phyloP scores from a whole-genome alignment of 2,888 invertebrate genomes.

The Celastrina argiolus region DNA sequence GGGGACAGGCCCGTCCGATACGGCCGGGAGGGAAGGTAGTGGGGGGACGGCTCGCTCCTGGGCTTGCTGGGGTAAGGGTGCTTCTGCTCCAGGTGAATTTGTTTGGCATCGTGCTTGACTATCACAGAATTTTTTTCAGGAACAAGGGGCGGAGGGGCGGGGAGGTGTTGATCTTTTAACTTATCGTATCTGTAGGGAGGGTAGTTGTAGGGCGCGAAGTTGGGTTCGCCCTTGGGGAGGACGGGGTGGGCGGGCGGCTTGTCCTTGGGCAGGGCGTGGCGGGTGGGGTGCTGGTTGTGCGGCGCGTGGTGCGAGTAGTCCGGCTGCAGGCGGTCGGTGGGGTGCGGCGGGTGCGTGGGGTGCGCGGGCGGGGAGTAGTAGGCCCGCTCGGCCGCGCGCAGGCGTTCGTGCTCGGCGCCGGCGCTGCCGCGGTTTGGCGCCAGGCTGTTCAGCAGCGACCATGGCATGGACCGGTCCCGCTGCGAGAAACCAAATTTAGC shows the following conservation, averaged over 20 bases:
- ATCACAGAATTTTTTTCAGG: constrained; percentile 88
- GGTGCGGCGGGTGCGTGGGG: constrained; percentile 39
- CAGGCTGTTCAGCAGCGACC: constrained; percentile 76
- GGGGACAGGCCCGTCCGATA: constrained; percentile 70
- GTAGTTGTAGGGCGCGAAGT: constrained; percentile 82
- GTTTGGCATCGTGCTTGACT: constrained; percentile 86
- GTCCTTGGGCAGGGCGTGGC: constrained; percentile 56
- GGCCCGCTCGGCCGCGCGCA: constrained; percentile 49
- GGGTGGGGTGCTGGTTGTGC: constrained; percentile 49
- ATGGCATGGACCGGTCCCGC: constrained; percentile 74
- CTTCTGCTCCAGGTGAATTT: constrained; percentile 78
- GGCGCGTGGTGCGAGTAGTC: constrained; percentile 49
- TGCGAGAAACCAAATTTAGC: constrained; percentile 42
- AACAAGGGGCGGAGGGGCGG: constrained; percentile 82
- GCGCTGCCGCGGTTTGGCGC: constrained; percentile 62
- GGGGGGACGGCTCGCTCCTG: constrained; percentile 72
- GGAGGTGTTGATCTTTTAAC: constrained; percentile 79
- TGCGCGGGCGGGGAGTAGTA: constrained; percentile 46
- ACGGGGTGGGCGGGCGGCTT: constrained; percentile 53
- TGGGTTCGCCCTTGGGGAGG: constrained; percentile 81
- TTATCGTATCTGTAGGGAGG: constrained; percentile 81
- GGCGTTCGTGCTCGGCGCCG: constrained; percentile 48
- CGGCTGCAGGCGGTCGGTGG: constrained; percentile 43
- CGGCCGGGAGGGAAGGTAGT: constrained; percentile 74
- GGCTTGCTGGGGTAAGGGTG: constrained; percentile 79